Conservation (phyloP, 2,797 vertebrate species). For the Pseudopleuronectes americanus region DNA sequence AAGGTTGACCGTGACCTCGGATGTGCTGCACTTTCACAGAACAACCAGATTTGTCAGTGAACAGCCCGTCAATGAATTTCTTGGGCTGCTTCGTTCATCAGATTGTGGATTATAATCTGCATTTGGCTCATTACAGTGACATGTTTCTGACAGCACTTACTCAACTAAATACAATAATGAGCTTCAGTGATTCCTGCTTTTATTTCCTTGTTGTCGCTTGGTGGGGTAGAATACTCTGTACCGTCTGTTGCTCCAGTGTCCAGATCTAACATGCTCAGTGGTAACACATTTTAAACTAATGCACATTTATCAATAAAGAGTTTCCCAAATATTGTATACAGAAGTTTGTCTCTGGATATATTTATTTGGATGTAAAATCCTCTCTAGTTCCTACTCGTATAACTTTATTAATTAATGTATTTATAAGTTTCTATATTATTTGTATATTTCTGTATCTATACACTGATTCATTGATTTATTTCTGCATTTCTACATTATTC, state of each 20-base stretch:
- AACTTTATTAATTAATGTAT: no score
- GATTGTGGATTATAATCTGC: constrained; percentile 5
- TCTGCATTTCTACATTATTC: no score
- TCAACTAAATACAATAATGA: constrained; percentile 18
- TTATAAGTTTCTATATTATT: no score
- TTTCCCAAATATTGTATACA: constrained; percentile 45
- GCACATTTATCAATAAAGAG: constrained; percentile 74
- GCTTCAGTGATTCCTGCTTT: constrained; percentile 26
- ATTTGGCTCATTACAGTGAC: constrained; percentile 1
- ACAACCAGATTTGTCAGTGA: neutral
- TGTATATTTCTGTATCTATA: no score
- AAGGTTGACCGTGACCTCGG: constrained; percentile 16
- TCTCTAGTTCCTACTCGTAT: neutral
- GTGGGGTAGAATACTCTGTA: constrained; percentile 28
- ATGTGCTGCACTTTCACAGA: neutral
- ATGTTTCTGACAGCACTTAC: constrained; percentile 25
- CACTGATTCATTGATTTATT: no score
- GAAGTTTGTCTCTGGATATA: neutral
- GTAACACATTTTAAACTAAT: constrained; percentile 54
- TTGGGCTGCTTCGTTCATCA: neutral
- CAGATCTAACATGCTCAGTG: constrained; percentile 44
- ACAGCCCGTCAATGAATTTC: neutral
- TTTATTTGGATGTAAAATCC: neutral
- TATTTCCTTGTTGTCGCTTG: constrained; percentile 22
- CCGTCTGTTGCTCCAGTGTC: constrained; percentile 41